phyloP scores from a whole-genome alignment of 2,113 vertebrate species.

The Numida meleagris region DNA sequence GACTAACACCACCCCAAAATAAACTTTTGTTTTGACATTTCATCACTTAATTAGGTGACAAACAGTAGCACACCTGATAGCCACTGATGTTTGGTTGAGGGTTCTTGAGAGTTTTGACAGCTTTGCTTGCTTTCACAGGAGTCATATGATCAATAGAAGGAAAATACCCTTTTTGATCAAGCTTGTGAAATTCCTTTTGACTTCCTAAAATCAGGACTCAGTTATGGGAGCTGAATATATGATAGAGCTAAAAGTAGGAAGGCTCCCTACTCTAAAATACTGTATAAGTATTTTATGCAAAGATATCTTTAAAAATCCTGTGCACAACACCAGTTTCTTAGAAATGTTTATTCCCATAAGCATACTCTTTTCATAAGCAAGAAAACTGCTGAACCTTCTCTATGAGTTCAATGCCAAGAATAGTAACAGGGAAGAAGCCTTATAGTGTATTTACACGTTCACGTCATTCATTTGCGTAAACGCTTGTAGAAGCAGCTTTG shows the following conservation, averaged over 20 bases:
- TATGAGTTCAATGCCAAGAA: slow-evolving; percentile 51
- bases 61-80: neutral
- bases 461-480: slow-evolving; percentile 72
- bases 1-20: neutral
- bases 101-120: neutral
- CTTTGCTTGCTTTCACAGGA: neutral
- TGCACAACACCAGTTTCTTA: neutral
- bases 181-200: neutral
- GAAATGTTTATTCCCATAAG: neutral
- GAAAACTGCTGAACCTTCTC: neutral
- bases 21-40: neutral
- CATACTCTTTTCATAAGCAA: neutral
- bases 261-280: neutral
- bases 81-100: neutral
- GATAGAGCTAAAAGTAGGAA: neutral
- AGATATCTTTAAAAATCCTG: neutral
- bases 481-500: slow-evolving; percentile 70
- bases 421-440: slow-evolving; percentile 50
- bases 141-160: neutral
- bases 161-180: neutral
- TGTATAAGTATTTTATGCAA: neutral
- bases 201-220: neutral
- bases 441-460: slow-evolving; percentile 70
- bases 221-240: neutral
- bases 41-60: neutral